phyloP scores from a whole-genome alignment of 2,113 vertebrate species.

The Brachionichthys hirsutus region DNA sequence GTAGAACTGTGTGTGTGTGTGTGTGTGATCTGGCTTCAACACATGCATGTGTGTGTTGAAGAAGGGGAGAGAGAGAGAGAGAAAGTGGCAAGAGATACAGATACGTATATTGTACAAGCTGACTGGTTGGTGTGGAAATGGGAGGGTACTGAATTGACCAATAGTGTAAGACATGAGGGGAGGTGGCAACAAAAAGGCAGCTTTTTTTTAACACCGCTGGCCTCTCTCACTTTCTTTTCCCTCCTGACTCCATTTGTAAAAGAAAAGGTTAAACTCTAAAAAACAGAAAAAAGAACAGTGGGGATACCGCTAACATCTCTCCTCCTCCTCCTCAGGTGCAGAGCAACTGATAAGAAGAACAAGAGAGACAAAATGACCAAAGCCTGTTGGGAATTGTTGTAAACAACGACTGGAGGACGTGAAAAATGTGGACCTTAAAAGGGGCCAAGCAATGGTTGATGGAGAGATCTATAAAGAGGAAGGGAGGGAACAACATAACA shows the following conservation, averaged over 20 bases:
- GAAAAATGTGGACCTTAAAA: constrained; percentile 15
- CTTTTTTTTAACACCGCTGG: constrained; percentile 13
- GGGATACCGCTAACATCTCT: not conserved
- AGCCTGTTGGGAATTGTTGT: constrained; percentile 16
- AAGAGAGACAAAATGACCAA: constrained; percentile 2
- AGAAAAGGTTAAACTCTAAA: constrained; percentile 26
- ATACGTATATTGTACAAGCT: constrained; percentile 54
- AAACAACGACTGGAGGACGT: constrained; percentile 3
- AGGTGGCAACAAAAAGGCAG: constrained; percentile 67
- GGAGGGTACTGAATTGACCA: constrained; percentile 60
- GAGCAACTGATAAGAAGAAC: constrained; percentile 6
- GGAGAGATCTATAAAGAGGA: constrained; percentile 4
- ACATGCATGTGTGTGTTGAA: constrained; percentile 41
- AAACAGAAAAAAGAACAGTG: not conserved
- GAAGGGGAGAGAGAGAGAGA: constrained; percentile 10
- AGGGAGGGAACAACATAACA: not conserved
- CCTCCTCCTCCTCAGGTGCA: constrained; percentile 2
- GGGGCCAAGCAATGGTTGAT: not conserved
- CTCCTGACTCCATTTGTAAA: constrained; percentile 9
- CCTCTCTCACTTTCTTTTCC: constrained; percentile 21
- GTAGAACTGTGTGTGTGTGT: constrained; percentile 26
- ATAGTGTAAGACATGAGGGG: constrained; percentile 49
- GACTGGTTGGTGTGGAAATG: constrained; percentile 61
- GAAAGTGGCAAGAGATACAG: constrained; percentile 38
- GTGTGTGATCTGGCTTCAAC: constrained; percentile 33